Evolutionary conservation across 1,140 invertebrate species (phyloP), one percentile per base, ranked within the genome.

Genomic region (Drosophila simulans): DNA sequence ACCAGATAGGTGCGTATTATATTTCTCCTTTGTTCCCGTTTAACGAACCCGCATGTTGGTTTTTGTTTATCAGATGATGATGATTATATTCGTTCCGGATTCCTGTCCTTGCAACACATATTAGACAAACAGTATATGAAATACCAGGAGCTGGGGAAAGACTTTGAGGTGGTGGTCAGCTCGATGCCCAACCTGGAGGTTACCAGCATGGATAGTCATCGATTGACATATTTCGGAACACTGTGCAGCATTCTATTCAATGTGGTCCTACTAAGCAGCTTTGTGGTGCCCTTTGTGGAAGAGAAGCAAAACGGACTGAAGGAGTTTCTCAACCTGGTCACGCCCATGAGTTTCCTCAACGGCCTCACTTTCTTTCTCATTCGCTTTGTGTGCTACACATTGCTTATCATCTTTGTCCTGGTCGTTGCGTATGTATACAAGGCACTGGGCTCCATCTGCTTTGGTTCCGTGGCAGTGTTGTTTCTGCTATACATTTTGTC

Each of bases 301-400:
- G 92, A 92, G 62, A 92, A 92, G 45, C 89, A 91, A 51, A 85
- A 91, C 71, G 92, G 92, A 1, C 37, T 92, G 0, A 91, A 79
- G 25, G 91, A 91, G 56, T 92, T 91, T 53, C 75, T 92, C 1
- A 79, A 80, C 31, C 46, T 92, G 10, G 91, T 92, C 0, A 91
- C 92, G 2, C 86, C 91, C 17, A 77, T 92, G 73, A 92, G 90
- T 43, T 92, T 82, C 53, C 63, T 92, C 0, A 92, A 92, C 45
- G 90, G 91, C 5, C 63, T 92, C 0, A 90, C 89, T 1, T 92
- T 92, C 52, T 92, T 80, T 49, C 20, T 91, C 11, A 74, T 91
- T 35, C 89, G 84, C 13, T 77, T 92, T n/a, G 7, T 77, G 7
- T 75, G 75, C 20, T 91, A 84, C 60, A 25, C 54, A 3, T 11